These are phyloP conservation scores for Thunnus thynnus DNA, from an alignment of 2,113 vertebrate genomes.

Conservation along the genomic window DNA sequence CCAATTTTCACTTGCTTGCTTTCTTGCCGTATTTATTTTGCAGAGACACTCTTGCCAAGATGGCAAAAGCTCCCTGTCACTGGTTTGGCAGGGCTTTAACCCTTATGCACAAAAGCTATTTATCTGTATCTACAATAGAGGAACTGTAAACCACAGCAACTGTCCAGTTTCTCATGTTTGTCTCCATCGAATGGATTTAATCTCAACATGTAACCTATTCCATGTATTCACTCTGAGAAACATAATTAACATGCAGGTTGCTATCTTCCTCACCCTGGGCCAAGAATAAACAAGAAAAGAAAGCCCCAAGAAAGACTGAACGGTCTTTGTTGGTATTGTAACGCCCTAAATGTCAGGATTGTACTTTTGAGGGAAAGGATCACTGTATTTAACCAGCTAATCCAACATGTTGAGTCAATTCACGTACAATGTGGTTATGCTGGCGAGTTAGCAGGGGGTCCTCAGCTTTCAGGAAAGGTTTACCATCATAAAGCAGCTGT, in stretches of 20 bases:
- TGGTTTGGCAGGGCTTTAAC: constrained; percentile 72
- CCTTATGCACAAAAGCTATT: constrained; percentile 43
- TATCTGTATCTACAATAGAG: constrained; percentile 41
- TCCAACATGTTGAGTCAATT: constrained; percentile 82
- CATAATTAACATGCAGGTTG: constrained; percentile 66
- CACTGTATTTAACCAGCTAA: constrained; percentile 81
- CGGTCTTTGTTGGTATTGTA: constrained; percentile 62
- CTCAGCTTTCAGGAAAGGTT: constrained; percentile 74
- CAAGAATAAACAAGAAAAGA: constrained; percentile 60
- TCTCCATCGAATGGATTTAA: constrained; percentile 34
- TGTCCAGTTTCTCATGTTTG: constrained; percentile 25
- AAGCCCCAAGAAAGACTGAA: constrained; percentile 58
- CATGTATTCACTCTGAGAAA: constrained; percentile 14
- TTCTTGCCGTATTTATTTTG: constrained; percentile 79
- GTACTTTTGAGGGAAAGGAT: constrained; percentile 69
- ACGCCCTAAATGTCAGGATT: constrained; percentile 76
- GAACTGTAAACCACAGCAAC: constrained; percentile 35
- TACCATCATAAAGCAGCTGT: constrained; percentile 84
- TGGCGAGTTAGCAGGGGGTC: constrained; percentile 73
- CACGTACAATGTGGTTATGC: constrained; percentile 77
- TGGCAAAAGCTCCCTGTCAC: constrained; percentile 70
- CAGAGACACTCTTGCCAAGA: constrained; percentile 69
- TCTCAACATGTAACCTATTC: constrained; percentile 34
- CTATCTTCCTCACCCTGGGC: constrained; percentile 50
- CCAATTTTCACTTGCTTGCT: constrained; percentile 60